These are phyloP conservation scores for Mycetomoellerius zeteki DNA, from an alignment of 1,140 invertebrate species.

Conservation along the genomic window DNA sequence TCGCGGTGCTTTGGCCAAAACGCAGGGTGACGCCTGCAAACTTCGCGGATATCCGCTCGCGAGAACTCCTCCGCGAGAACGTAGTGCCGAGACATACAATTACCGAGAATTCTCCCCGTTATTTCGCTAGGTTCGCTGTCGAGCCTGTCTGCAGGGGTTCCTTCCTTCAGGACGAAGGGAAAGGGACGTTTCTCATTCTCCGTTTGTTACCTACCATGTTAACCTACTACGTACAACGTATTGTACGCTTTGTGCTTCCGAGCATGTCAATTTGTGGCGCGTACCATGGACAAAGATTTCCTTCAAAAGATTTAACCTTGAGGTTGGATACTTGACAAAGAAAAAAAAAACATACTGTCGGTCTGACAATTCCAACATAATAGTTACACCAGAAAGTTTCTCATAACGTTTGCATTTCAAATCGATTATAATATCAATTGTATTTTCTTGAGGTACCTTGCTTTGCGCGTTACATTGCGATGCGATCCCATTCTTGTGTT, in stretches of 20 bases:
- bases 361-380: neutral
- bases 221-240: slow-evolving; percentile 14
- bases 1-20: slow-evolving; percentile 66
- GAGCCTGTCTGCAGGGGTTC: neutral
- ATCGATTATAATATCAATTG: neutral
- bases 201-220: slow-evolving; percentile 45
- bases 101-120: slow-evolving; percentile 75
- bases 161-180: neutral
- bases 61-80: slow-evolving; percentile 63
- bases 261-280: neutral
- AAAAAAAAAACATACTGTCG: neutral
- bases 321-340: neutral
- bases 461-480: neutral
- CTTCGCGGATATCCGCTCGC: slow-evolving; percentile 69
- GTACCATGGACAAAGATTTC: neutral
- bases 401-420: neutral
- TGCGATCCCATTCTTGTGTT: neutral
- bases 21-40: slow-evolving; percentile 74
- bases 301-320: neutral
- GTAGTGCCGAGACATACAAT: slow-evolving; percentile 79
- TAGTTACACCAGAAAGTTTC: neutral
- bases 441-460: neutral
- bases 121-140: slow-evolving; percentile 66
- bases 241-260: slow-evolving; percentile 30
- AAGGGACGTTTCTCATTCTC: slow-evolving; percentile 8